phyloP scores from a whole-genome alignment of 2,888 invertebrate genomes.

The Acanthosepion lycidas region DNA sequence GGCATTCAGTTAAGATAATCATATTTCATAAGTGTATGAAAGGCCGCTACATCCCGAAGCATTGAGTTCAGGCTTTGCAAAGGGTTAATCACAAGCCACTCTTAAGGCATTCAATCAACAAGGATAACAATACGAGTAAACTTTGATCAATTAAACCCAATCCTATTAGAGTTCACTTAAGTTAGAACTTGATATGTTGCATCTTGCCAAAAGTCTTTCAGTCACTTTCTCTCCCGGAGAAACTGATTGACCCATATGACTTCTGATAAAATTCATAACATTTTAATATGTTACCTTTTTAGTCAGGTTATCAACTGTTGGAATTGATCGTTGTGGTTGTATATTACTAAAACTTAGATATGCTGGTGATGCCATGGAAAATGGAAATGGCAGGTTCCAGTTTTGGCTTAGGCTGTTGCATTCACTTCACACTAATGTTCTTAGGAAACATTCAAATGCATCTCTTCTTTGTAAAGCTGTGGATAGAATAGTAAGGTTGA shows the following conservation, averaged over 20 bases:
- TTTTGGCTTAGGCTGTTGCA: too few relatives aligned
- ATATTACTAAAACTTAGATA: too few relatives aligned
- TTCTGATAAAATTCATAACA: too few relatives aligned
- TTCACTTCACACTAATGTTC: too few relatives aligned
- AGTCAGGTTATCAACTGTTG: too few relatives aligned
- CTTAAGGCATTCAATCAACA: slow-evolving; percentile 33
- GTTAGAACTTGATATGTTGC: background rate
- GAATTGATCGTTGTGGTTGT: too few relatives aligned
- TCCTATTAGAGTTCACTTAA: slow-evolving; percentile 33
- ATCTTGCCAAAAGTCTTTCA: background rate
- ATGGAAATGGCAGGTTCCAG: too few relatives aligned
- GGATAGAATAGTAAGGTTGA: too few relatives aligned
- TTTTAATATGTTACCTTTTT: too few relatives aligned
- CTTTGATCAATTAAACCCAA: background rate
- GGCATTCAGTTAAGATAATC: background rate
- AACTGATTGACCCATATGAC: background rate
- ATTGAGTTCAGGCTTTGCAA: background rate
- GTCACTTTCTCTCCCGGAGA: background rate
- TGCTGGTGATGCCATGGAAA: too few relatives aligned
- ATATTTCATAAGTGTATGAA: slow-evolving; percentile 7
- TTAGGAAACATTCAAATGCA: too few relatives aligned
- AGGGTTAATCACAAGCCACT: background rate
- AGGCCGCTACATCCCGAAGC: background rate
- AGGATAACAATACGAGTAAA: background rate
- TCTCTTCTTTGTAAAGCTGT: too few relatives aligned